Evolutionary conservation across 2,888 invertebrate species (phyloP), one percentile per base, ranked within the genome.

Genomic region (Trissolcus japonicus): DNA sequence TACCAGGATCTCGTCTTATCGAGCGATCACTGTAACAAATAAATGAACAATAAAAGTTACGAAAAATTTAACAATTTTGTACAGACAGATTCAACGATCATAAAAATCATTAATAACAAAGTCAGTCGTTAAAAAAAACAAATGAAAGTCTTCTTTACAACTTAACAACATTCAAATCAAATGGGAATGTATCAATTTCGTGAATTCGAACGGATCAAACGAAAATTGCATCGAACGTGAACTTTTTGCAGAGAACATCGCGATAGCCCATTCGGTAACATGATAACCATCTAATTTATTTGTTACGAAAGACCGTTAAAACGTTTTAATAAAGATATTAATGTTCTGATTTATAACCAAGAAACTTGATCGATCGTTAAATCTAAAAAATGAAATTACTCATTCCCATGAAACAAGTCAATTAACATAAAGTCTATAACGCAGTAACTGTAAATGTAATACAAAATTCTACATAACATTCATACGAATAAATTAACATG

Each of bases 401-500:
- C 21, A 50, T 62, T 61, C 62, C 43, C 16, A 29, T 6, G 65
- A 60, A 55, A 67, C 54, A 71, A 74, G 61, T 62, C 55, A 61
- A 56, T 66, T 72, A 75, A 80, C 72, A 77, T 77, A 79, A 76
- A 79, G 71, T 74, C 72, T 79, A 79, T 77, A 67, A 75, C 74
- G 79, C 79, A 75, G 63, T 76, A 80, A 80, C 75, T 77, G 63
- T 75, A 72, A 80, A 79, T 75, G 72, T 69, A 76, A 80, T 80
- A 79, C 72, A 77, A 76, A 74, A 74, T 72, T 77, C 68, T 78
- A 63, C 55, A 69, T 76, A 80, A 80, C 78, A 76, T 71, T 62
- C 63, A 60, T 74, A 76, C 73, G 73, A 78, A 78, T 78, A 84
- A 85, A 83, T 83, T 80, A 84, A 84, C 84, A 83, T 81, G 82